Conservation (phyloP, 2,888 invertebrate species). For the Himalopsyche japonica region DNA sequence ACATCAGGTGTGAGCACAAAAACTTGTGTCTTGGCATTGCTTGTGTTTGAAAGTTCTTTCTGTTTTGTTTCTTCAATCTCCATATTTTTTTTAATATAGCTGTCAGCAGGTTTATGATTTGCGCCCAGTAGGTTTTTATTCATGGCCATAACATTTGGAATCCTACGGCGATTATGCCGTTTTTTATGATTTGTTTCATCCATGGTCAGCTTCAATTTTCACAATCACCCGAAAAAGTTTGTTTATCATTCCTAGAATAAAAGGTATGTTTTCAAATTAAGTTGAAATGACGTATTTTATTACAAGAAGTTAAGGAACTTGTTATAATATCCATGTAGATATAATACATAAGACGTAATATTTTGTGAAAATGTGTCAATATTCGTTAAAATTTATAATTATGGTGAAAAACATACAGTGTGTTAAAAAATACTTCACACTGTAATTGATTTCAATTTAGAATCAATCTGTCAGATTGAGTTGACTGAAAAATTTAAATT, state of each 20-base stretch:
- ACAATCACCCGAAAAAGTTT: neutral
- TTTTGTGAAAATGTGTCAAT: too few relatives aligned
- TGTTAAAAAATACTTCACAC: too few relatives aligned
- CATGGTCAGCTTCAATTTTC: neutral
- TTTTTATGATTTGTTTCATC: neutral
- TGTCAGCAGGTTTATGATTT: constrained; percentile 50
- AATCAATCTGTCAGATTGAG: too few relatives aligned
- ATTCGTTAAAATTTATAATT: too few relatives aligned
- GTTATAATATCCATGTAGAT: too few relatives aligned
- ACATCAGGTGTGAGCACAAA: constrained; percentile 55
- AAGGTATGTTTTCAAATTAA: too few relatives aligned
- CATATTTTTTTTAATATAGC: neutral
- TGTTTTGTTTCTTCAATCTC: neutral
- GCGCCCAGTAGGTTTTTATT: neutral
- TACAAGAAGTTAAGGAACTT: too few relatives aligned
- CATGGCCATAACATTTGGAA: neutral
- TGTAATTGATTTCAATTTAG: too few relatives aligned
- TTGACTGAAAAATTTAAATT: too few relatives aligned
- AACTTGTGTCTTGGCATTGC: constrained; percentile 45
- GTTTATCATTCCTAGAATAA: neutral
- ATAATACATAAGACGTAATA: too few relatives aligned
- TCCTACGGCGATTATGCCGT: neutral
- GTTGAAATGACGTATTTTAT: too few relatives aligned
- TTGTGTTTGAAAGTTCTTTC: constrained; percentile 73
- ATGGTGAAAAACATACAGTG: too few relatives aligned